Percentiles rank a stretch among this genome's conserved stretches.
Conservation (phyloP, 2,888 invertebrate genomes). For the Rhynchonema sp. region DNA sequence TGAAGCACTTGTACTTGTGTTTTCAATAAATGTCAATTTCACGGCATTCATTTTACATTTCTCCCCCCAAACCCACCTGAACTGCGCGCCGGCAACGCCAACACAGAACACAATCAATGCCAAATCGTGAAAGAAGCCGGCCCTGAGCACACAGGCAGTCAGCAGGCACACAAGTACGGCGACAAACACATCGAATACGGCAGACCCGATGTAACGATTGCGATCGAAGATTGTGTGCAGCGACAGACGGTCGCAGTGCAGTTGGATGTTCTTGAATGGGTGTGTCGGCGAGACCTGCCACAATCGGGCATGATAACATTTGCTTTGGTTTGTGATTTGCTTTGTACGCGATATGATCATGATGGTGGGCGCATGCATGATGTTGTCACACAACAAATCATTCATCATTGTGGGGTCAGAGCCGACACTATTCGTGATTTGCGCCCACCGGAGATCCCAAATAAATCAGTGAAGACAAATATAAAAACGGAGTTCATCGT, state of each 20-base stretch:
- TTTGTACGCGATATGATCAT: not conserved
- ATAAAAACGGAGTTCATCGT: no score
- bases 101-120: slow-evolving; percentile 85
- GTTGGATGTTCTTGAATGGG: slow-evolving; percentile 28
- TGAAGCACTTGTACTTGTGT: no score
- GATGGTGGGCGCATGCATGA: no score
- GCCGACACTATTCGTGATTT: no score
- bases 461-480: no score
- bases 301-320: not conserved
- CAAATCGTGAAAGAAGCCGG: slow-evolving; percentile 71
- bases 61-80: no score
- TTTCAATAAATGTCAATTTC: no score
- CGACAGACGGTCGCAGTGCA: slow-evolving; percentile 75
- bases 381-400: no score
- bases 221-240: slow-evolving; percentile 72
- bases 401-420: no score
- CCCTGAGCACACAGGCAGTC: slow-evolving; percentile 12
- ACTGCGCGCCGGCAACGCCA: slow-evolving; percentile 92
- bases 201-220: not conserved
- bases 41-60: no score
- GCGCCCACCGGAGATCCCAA: no score
- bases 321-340: not conserved
- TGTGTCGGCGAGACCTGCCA: not conserved
- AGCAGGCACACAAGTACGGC: slow-evolving; percentile 65
- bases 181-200: slow-evolving; percentile 53